These are phyloP conservation scores for Rhabdomys pumilio DNA, from an alignment of 2,797 vertebrate species.

Conservation along the genomic window DNA sequence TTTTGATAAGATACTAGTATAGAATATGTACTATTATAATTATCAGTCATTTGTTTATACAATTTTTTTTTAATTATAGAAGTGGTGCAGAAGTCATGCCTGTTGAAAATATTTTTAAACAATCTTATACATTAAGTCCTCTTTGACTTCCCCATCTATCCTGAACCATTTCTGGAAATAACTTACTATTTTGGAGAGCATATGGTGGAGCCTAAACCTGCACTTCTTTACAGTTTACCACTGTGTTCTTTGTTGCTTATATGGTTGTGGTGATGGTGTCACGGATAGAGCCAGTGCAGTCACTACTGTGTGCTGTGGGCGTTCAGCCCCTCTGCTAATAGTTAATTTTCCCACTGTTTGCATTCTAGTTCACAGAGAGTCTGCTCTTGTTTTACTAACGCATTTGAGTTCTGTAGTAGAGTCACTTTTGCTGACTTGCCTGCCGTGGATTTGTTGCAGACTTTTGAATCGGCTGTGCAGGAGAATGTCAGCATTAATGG, in stretches of 20 bases:
- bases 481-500: constrained; percentile 94
- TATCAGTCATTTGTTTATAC: constrained; percentile 52
- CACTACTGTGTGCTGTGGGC: neutral
- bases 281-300: neutral
- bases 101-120: neutral
- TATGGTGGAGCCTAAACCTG: neutral
- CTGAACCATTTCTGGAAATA: neutral
- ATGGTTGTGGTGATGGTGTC: neutral
- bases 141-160: neutral
- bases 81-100: constrained; percentile 8
- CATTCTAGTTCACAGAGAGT: neutral
- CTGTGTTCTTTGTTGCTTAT: neutral
- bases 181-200: neutral
- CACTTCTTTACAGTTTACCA: neutral
- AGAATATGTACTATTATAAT: neutral
- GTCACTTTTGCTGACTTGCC: constrained; percentile 16
- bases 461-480: constrained; percentile 93
- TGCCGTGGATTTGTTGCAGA: constrained; percentile 89
- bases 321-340: constrained; percentile 11
- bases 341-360: constrained; percentile 45
- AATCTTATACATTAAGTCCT: neutral
- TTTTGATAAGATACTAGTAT: neutral
- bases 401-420: constrained; percentile 56
- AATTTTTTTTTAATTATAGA: constrained; percentile 62
- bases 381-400: neutral